phyloP scores from a whole-genome alignment of 2,113 vertebrate genomes.

The Psilopsiagon aymara region DNA sequence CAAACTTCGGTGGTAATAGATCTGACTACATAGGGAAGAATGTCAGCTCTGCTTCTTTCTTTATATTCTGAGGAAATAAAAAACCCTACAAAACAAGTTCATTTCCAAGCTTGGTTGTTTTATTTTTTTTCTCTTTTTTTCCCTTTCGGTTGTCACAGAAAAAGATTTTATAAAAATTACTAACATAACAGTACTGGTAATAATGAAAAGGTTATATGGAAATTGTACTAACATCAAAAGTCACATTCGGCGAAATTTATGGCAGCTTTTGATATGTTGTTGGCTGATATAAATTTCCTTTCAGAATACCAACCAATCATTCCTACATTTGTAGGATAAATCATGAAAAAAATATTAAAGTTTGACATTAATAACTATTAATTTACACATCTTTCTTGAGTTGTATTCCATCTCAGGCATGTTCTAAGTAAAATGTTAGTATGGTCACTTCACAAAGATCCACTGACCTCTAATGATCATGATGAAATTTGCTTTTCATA shows the following conservation, averaged over 20 bases:
- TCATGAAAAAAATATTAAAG: constrained; percentile 35
- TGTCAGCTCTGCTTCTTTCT: not conserved
- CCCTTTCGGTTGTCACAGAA: constrained; percentile 8
- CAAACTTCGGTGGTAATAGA: not conserved
- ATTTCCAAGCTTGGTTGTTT: not conserved
- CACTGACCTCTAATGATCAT: not conserved
- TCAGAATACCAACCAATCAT: constrained; percentile 44
- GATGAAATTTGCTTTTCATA: not conserved
- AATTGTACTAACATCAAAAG: constrained; percentile 31
- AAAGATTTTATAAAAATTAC: constrained; percentile 31
- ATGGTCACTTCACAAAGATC: not conserved
- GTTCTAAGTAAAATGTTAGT: not conserved
- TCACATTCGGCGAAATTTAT: not conserved
- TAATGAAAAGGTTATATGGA: constrained; percentile 58
- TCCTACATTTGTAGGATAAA: not conserved
- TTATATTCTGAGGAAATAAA: not conserved
- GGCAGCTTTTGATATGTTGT: constrained; percentile 12
- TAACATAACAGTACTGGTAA: constrained; percentile 23
- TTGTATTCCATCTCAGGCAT: not conserved
- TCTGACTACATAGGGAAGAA: not conserved
- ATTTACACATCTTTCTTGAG: not conserved
- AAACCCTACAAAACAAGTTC: not conserved
- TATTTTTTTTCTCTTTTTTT: not conserved
- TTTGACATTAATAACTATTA: constrained; percentile 47
- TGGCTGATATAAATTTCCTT: constrained; percentile 12